phyloP scores from a whole-genome alignment of 2,113 vertebrate species.

The Callochromis pleurospilus region DNA sequence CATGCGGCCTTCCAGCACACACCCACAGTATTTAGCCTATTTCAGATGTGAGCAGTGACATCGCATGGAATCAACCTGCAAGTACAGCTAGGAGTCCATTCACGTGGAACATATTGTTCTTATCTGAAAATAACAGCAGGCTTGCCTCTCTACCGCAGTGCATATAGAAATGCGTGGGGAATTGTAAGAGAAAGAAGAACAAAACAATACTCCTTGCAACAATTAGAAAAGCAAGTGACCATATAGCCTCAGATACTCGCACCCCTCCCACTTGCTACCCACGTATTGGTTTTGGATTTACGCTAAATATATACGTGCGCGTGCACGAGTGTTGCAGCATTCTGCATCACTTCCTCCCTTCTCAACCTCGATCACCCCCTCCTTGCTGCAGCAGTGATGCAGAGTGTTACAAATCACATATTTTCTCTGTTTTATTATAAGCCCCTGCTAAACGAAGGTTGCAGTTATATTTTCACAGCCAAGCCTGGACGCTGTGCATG shows the following conservation, averaged over 20 bases:
- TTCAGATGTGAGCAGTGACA: slow-evolving; percentile 52
- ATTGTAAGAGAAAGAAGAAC: neutral
- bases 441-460: neutral
- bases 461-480: neutral
- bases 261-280: neutral
- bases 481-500: neutral
- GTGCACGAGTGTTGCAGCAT: slow-evolving; percentile 26
- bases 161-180: neutral
- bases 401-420: neutral
- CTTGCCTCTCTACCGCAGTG: neutral
- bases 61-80: slow-evolving; percentile 33
- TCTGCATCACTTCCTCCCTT: neutral
- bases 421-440: neutral
- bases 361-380: neutral
- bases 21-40: neutral
- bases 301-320: slow-evolving; percentile 15
- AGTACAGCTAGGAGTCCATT: neutral
- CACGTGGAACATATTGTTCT: neutral
- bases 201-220: rapidly evolving
- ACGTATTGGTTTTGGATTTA: slow-evolving; percentile 4
- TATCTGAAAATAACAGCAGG: neutral
- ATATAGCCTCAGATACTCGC: neutral
- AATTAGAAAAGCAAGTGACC: neutral
- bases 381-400: neutral
- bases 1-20: neutral